Percentiles rank a stretch among this genome's conserved stretches.
These are phyloP conservation scores for Drosophila prolongata DNA, from an alignment of 2,888 invertebrate species.

Conservation along the genomic window DNA sequence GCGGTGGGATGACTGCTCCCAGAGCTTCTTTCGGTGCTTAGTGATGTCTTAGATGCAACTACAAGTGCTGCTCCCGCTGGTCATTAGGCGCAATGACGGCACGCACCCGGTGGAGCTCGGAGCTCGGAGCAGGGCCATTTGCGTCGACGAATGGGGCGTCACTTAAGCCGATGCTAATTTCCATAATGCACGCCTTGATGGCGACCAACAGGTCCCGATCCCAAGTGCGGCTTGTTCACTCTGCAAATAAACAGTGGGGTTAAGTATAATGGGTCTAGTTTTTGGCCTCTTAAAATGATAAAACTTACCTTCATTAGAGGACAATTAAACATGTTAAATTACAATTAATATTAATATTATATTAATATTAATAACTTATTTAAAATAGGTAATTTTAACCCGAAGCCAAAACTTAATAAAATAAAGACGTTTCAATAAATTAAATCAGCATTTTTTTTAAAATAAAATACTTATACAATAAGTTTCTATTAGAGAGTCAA, in stretches of 20 bases:
- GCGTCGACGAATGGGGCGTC: conserved; percentile 74
- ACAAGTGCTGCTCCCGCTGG: conserved; percentile 43
- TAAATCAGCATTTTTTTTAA: too few relatives aligned
- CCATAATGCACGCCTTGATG: conserved; percentile 61
- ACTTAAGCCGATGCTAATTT: conserved; percentile 65
- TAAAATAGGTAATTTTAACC: too few relatives aligned
- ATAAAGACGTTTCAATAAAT: too few relatives aligned
- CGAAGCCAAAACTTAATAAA: too few relatives aligned
- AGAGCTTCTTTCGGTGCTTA: conserved; percentile 24
- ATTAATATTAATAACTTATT: too few relatives aligned
- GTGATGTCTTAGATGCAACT: conserved; percentile 27
- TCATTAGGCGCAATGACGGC: conserved; percentile 49
- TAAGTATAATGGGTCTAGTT: not conserved
- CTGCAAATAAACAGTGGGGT: conserved; percentile 33
- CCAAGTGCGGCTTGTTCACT: conserved; percentile 33
- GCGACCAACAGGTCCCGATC: conserved; percentile 46
- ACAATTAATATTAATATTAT: too few relatives aligned
- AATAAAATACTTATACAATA: too few relatives aligned
- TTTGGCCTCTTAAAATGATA: not conserved
- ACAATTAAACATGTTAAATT: too few relatives aligned
- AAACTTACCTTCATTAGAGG: too few relatives aligned
- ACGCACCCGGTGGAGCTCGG: conserved; percentile 77
- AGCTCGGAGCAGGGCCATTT: conserved; percentile 70
- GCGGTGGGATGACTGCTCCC: conserved; percentile 4
- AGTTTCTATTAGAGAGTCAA: too few relatives aligned